Evolutionary conservation across 2,888 invertebrate species (phyloP), one percentile per base, ranked within the genome.

Genomic region (Platypus cylindrus): DNA sequence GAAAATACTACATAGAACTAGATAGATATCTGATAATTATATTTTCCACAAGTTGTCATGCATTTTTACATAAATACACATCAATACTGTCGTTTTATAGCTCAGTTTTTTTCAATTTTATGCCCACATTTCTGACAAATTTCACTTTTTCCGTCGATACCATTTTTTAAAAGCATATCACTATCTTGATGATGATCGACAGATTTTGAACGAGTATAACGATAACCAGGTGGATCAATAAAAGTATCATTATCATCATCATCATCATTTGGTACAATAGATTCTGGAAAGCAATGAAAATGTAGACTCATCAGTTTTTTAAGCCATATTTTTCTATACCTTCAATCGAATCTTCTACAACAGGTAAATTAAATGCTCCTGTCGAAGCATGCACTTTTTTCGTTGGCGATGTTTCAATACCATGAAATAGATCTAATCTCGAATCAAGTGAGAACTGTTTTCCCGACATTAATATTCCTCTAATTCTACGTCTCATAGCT

Each of bases 361-460:
- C 48, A 2, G 58, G 54, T 13, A 41, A 28, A 24, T 31, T 38
- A n/a, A n/a, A n/a, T n/a, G n/a, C n/a, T 11, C 27, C 32, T 8
- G 50, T 50, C 17, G 24, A 34, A 3, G 20, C n/a, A 12, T 17
- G 13, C 14, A 32, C 12, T 17, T 38, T 38, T 24, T 30, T 32
- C 1, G 47, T 45, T 12, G 49, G 49, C 5, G 43, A 35, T 25
- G 67, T 63, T 60, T 75, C 73, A 48, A 76, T 59, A 3, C 76
- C 80, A 54, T 83, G 82, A 24, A 89, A 87, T 53, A 91, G 71
- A 56, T 90, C 90, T 75, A 90, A 78, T 53, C 85, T 78, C 0
- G 90, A 90, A 63, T 91, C 91, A 48, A 91, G 65, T 0, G 89
- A 90, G 59, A 83, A 87, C 61, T 87, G 89, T 61, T 87, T 89